Conservation (phyloP, 2,888 invertebrate genomes). For the Allolobophora icterica region DNA sequence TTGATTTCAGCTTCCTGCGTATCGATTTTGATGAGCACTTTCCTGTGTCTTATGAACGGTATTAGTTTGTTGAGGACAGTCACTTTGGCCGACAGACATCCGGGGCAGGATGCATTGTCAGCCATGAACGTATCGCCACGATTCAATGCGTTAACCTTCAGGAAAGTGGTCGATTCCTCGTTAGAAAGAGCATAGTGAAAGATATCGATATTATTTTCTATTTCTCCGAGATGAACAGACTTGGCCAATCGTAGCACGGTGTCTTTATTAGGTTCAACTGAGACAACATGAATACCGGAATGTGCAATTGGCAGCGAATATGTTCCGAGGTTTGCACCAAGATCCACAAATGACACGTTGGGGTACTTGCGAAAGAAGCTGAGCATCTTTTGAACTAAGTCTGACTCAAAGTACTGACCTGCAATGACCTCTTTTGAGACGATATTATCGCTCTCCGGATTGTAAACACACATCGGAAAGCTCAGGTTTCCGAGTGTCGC, state of each 20-base stretch:
- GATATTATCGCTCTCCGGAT: background rate
- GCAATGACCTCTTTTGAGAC: background rate
- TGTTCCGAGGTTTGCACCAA: background rate
- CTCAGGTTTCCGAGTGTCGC: background rate
- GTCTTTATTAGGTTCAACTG: background rate
- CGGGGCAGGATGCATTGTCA: background rate
- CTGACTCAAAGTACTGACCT: background rate
- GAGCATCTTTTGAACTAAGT: background rate
- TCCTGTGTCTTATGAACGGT: background rate
- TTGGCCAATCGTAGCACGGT: conserved; percentile 6
- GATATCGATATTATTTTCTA: background rate
- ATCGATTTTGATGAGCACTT: no score
- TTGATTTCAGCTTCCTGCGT: no score
- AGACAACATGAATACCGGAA: no score
- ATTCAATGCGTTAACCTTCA: background rate
- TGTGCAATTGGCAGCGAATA: background rate
- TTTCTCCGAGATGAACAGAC: background rate
- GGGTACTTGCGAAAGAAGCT: background rate
- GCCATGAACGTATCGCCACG: background rate
- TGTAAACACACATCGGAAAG: background rate
- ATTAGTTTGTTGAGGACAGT: background rate
- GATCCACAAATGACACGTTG: background rate
- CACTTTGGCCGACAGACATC: background rate
- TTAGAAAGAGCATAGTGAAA: background rate
- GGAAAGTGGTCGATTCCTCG: background rate